Evolutionary conservation across 2,888 invertebrate genomes (phyloP), one percentile per base, ranked within the genome.

Genomic region (Drosophila mulleri): DNA sequence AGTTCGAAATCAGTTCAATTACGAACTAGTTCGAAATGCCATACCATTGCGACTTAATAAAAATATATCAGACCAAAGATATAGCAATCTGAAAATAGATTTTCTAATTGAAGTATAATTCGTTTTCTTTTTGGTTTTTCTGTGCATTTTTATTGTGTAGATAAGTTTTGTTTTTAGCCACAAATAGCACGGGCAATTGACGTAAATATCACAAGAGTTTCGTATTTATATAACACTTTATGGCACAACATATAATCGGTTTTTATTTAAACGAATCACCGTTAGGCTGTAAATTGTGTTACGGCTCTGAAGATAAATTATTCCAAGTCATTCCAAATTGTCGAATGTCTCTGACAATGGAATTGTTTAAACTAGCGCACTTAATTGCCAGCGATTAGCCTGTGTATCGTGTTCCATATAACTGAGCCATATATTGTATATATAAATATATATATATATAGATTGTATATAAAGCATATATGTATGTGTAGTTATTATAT

Each of bases 231-330:
- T 75, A 61, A 68, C 44, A 62, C 70, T 81, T 62, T 67, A 88
- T 80, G 67, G 85, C 70, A 67, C 54, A 67, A 26, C 48, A 56
- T 67, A 65, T 85, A 83, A 86, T 80, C 83, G 89, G 86, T 78
- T 79, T 67, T 72, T 69, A 85, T 85, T 83, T 80, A 88, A 88
- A 83, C 85, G 50, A 83, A 88, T 83, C 83, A 83, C 74, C 83
- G 80, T 77, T 57, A 66, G 69, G 68, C 70, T 77, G 72, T 83
- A 83, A 83, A 83, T 88, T 71, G 65, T 69, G 61, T 64, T 60
- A 65, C 47, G 67, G 57, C 57, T 63, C 67, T 54, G 60, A 76
- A 88, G 87, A 88, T 86, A 88, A 83, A 88, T 83, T 70, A 57
- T 75, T 61, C 48, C 76, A 75, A 78, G 80, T 78, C 78, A 80